Base-by-base conservation (phyloP, 92 coral and sea anemone genomes). In the Scolanthus callimorphus region DNA sequence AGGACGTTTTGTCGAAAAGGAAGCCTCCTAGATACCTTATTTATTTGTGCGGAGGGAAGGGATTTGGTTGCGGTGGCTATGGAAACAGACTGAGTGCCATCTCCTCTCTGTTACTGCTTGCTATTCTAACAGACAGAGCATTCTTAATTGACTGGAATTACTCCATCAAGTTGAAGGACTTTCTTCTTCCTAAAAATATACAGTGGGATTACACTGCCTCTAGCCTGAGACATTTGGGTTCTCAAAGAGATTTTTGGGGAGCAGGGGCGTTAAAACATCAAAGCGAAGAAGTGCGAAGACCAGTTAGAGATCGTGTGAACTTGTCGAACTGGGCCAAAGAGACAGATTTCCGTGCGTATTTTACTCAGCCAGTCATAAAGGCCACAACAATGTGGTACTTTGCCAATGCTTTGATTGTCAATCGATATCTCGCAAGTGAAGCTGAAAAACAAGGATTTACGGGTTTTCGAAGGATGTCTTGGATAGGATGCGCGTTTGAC, bases 71-170 rank as follows among this genome's bases (percentile, higher is more conserved):
- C 20, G 67, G 89, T 3, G 89, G 89, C 13, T 76, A 82, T 47
- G 83, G 89, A n/a, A 76, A 75, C 51, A 65, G 84, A 1, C 30
- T 82, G 0, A 21, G 31, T 34, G 78, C 73, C 1, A 20, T 82
- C 15, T 24, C 71, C 0, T 75, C 89, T 1, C 37, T 70, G 30
- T 62, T 82, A 23, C 70, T 53, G 22, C 69, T 82, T 10, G 83
- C 84, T 27, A 55, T 82, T 12, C 27, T 82, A 19, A 76, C 83
- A 0, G 44, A 76, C 54, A 45, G 89, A 27, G 89, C 82, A n/a
- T 59, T 82, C 44, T 15, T 82, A 49, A 82, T 82, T 49, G 70
- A 82, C 54, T 82, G 89, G 89, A 76, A 50, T 26, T 65, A 58
- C 4, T 43, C 62, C 4, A 60, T 78, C 3, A 49, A 82, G 2